Percentiles rank a stretch among this genome's conserved stretches.
Evolutionary conservation across 2,797 vertebrate species (phyloP).

Genomic region (Silurus lanzhouensis): DNA sequence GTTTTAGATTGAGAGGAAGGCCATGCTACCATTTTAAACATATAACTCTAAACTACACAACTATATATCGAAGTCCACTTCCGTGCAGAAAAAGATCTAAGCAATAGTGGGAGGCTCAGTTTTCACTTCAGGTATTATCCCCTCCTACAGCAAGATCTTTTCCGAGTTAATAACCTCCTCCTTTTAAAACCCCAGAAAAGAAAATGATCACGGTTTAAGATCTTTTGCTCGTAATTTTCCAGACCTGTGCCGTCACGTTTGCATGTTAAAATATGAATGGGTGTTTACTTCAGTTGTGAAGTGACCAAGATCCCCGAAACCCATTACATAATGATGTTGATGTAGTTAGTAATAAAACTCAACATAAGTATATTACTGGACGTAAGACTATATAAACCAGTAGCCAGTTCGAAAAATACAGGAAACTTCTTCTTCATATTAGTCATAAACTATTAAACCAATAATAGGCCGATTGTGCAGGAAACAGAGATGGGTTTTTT

Average conservation of each 20-base stretch:
- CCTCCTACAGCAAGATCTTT: conserved; percentile 45
- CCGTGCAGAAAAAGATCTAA: not conserved
- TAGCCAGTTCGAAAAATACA: not conserved
- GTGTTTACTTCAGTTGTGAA: not conserved
- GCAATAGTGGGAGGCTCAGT: conserved; percentile 12
- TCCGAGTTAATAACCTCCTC: conserved; percentile 8
- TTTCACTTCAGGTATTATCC: conserved; percentile 37
- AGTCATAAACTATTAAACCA: not conserved
- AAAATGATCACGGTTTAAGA: not conserved
- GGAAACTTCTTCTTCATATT: not conserved
- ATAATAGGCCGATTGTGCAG: no score
- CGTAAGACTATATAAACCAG: not conserved
- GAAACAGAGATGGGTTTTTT: not conserved
- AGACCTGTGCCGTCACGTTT: not conserved
- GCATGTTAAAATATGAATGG: not conserved
- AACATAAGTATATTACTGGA: not conserved
- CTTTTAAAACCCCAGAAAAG: conserved; percentile 21
- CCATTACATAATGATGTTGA: not conserved
- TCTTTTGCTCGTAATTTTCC: not conserved
- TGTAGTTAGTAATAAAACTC: not conserved
- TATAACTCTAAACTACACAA: not conserved
- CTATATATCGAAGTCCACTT: not conserved
- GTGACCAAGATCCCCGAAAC: not conserved
- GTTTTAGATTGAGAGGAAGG: no score
- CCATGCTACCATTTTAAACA: not conserved